phyloP scores from a whole-genome alignment of 2,888 invertebrate species.

The Luperina testacea region DNA sequence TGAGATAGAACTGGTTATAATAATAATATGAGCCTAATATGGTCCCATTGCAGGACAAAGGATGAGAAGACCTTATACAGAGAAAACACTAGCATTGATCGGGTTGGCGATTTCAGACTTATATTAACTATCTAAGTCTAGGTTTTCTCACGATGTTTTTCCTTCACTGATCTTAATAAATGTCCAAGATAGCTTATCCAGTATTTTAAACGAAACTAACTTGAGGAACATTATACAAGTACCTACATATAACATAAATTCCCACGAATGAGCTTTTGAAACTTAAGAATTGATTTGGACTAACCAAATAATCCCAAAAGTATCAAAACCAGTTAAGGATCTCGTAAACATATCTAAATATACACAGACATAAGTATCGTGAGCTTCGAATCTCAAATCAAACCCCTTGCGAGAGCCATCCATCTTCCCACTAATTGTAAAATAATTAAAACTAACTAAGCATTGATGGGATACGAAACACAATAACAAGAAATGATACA shows the following conservation, averaged over 20 bases:
- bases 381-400: constrained; percentile 73
- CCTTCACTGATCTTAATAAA: background rate
- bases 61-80: too few relatives aligned
- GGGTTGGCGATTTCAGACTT: background rate
- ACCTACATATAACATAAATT: background rate
- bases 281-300: constrained; percentile 20
- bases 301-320: constrained; percentile 17
- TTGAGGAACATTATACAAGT: background rate
- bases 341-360: background rate
- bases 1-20: background rate
- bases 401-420: constrained; percentile 74
- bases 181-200: background rate
- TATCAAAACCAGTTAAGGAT: constrained; percentile 39
- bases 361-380: constrained; percentile 64
- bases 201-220: background rate
- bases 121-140: background rate
- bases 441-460: constrained; percentile 81
- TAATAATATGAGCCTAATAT: background rate
- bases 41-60: background rate
- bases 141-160: background rate
- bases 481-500: constrained; percentile 67
- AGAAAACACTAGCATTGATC: too few relatives aligned
- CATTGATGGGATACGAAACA: constrained; percentile 70
- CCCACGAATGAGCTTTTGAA: background rate
- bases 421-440: constrained; percentile 81